Base-by-base conservation (phyloP, 2,797 vertebrate species). In the Microctenopoma lineatum region DNA sequence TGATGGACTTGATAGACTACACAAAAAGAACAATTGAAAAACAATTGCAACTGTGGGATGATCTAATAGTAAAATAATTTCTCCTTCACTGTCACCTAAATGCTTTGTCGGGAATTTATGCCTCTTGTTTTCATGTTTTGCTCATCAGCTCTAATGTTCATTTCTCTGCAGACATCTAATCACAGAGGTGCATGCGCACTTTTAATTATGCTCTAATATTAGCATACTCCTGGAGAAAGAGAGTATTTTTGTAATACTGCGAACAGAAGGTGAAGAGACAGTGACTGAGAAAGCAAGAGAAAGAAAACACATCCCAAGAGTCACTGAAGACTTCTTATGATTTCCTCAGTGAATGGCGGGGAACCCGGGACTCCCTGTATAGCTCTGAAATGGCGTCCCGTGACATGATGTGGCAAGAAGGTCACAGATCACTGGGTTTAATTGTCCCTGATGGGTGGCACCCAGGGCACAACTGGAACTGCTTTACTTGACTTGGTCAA, bases 361-460 rank as follows among this genome's bases (percentile, higher is more conserved):
- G 65, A 66, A 42, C 25, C 51, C 52, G 41, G 8, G 46, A 61
- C 34, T 50, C 59, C 70, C 52, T 67, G 58, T 56, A 55, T 68
- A 59, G 75, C 73, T 66, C 81, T 39, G 52, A 71, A 64, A 77
- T 79, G 65, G 67, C 71, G 63, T 70, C 64, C 55, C 68, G 71
- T 79, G 83, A 82, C 79, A 79, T 70, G 66, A 61, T 73, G 79
- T 75, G 75, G 78, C 84, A 84, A 58, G 56, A 36, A 88, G 81
- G 85, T 91, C 85, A 90, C 85, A 92, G 90, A 84, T 93, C 90
- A 90, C 77, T 86, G 86, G 61, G 67, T 90, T 87, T 92, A 91
- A 93, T 91, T 89, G 84, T 87, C 75, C 68, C 85, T 84, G 79
- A 87, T 88, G 86, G 87, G 87, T 61, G 71, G 63, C 79, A 77